Conservation (phyloP, 2,797 vertebrate genomes). For the Chelmon rostratus region DNA sequence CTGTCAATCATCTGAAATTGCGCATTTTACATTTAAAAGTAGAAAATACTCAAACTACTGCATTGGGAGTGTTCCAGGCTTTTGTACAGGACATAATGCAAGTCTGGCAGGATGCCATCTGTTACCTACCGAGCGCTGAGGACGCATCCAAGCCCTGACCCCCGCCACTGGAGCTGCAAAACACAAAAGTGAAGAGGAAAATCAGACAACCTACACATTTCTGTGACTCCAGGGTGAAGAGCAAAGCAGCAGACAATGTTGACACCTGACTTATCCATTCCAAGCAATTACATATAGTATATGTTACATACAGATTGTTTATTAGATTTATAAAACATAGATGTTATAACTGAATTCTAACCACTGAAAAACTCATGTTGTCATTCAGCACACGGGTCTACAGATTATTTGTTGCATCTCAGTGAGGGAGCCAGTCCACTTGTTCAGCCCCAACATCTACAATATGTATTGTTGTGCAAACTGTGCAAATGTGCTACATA, state of each 20-base stretch:
- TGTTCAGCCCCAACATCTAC: background rate
- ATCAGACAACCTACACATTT: background rate
- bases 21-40: background rate
- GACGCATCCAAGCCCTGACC: slow-evolving; percentile 80
- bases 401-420: background rate
- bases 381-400: background rate
- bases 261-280: background rate
- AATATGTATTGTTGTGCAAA: background rate
- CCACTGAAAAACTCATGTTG: background rate
- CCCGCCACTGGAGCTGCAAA: slow-evolving; percentile 67
- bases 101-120: background rate
- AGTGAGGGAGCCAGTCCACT: background rate
- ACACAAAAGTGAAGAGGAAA: background rate
- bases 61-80: background rate
- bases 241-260: background rate
- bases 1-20: background rate
- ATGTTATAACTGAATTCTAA: background rate
- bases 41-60: background rate
- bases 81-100: background rate
- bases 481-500: background rate
- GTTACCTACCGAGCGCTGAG: slow-evolving; percentile 81
- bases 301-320: background rate
- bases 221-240: background rate
- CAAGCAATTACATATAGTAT: too few species aligned
- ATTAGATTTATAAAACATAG: background rate